Conservation (phyloP, 2,113 vertebrate species). For the Acanthochromis polyacanthus region DNA sequence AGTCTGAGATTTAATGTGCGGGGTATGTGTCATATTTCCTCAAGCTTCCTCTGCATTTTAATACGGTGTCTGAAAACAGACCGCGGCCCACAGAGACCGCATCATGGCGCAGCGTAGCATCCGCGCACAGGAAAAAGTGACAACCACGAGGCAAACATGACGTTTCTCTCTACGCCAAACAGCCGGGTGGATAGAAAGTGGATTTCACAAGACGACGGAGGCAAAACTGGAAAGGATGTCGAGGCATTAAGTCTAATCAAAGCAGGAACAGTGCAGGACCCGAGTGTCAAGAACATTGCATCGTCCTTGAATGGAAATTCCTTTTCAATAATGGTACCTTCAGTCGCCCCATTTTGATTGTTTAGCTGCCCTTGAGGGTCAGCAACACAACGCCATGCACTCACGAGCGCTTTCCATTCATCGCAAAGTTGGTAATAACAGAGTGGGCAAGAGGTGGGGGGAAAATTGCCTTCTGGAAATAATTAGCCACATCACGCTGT, state of each 20-base stretch:
- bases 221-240: slow-evolving; percentile 3
- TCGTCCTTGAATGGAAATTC: slow-evolving; percentile 61
- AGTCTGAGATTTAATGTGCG: slow-evolving; percentile 48
- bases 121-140: slow-evolving; percentile 60
- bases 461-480: slow-evolving; percentile 72
- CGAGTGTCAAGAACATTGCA: slow-evolving; percentile 58
- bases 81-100: slow-evolving; percentile 58
- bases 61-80: slow-evolving; percentile 51
- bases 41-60: slow-evolving; percentile 69
- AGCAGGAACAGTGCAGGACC: not conserved
- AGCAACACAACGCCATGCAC: slow-evolving; percentile 40
- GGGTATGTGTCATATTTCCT: slow-evolving; percentile 63
- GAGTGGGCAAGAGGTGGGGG: slow-evolving; percentile 19
- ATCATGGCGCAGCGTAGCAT: slow-evolving; percentile 53
- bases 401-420: slow-evolving; percentile 61
- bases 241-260: slow-evolving; percentile 48
- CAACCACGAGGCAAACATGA: slow-evolving; percentile 62
- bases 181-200: slow-evolving; percentile 20
- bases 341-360: slow-evolving; percentile 56
- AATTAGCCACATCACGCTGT: slow-evolving; percentile 75
- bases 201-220: slow-evolving; percentile 42
- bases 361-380: slow-evolving; percentile 68
- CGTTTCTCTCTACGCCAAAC: slow-evolving; percentile 41
- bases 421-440: slow-evolving; percentile 64
- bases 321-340: slow-evolving; percentile 26